phyloP scores from a whole-genome alignment of 2,888 invertebrate species.

The Leptinotarsa haldemani region DNA sequence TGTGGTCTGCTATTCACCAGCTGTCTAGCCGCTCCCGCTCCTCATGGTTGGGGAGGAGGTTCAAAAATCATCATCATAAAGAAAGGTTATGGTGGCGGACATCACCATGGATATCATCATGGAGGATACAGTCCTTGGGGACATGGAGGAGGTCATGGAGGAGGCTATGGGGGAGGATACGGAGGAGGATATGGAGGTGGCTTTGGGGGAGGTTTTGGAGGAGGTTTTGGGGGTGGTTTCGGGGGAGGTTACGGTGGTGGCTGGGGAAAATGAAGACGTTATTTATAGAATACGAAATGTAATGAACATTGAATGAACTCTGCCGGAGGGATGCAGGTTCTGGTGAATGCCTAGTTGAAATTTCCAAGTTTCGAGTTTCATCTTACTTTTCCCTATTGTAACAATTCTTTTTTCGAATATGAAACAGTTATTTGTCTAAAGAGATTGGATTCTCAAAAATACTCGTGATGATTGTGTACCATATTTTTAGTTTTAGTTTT shows the following conservation, averaged over 20 bases:
- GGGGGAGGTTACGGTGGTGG: conserved; percentile 16
- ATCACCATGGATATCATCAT: neutral
- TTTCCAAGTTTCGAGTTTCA: too few species aligned
- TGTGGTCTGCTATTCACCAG: neutral
- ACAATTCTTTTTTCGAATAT: too few species aligned
- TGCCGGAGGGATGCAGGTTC: too few species aligned
- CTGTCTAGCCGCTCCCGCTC: conserved; percentile 11
- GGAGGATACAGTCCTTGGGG: conserved; percentile 8
- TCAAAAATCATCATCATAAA: conserved; percentile 17
- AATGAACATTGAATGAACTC: too few species aligned
- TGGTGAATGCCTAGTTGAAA: too few species aligned
- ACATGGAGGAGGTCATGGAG: conserved; percentile 25
- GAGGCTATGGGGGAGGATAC: conserved; percentile 16
- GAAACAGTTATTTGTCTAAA: too few species aligned
- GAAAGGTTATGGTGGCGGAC: conserved; percentile 21
- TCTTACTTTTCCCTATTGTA: too few species aligned
- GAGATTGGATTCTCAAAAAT: too few species aligned
- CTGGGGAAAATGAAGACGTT: too few species aligned
- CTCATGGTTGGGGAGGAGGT: conserved; percentile 21
- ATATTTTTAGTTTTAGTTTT: neutral
- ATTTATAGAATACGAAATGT: neutral
- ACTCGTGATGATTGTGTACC: neutral
- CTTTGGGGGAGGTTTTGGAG: conserved; percentile 12
- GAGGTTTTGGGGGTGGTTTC: conserved; percentile 8
- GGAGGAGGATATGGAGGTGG: conserved; percentile 22